phyloP scores from a whole-genome alignment of 2,888 invertebrate species.

The Arctia plantaginis region DNA sequence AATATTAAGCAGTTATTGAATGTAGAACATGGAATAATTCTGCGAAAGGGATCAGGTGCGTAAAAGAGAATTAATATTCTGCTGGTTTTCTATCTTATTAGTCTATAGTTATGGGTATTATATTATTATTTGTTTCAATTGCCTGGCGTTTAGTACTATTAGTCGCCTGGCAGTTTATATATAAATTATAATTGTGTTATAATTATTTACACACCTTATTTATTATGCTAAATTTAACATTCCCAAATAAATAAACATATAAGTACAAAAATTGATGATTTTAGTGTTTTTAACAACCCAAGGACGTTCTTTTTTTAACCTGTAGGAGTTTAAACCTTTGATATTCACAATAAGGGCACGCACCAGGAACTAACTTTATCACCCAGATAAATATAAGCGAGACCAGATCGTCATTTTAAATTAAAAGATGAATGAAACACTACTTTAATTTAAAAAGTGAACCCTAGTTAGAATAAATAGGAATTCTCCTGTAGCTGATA shows the following conservation, averaged over 20 bases:
- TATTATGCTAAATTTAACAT: neutral
- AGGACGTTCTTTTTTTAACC: neutral
- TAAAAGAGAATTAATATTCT: neutral
- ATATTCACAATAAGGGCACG: neutral
- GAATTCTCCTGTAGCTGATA: constrained; percentile 37
- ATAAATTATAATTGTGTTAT: too few relatives aligned
- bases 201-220: too few relatives aligned
- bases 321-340: neutral
- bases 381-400: neutral
- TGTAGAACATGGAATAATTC: neutral
- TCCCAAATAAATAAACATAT: neutral
- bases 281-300: neutral
- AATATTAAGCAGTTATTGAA: neutral
- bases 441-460: neutral
- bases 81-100: too few relatives aligned
- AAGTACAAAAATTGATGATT: neutral
- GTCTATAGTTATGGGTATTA: too few relatives aligned
- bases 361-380: too few relatives aligned
- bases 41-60: neutral
- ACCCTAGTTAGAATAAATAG: neutral
- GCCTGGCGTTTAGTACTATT: too few relatives aligned
- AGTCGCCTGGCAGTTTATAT: too few relatives aligned
- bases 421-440: neutral
- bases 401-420: neutral
- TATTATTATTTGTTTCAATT: too few relatives aligned